phyloP scores from a whole-genome alignment of 2,113 vertebrate genomes.

The Fulica atra region DNA sequence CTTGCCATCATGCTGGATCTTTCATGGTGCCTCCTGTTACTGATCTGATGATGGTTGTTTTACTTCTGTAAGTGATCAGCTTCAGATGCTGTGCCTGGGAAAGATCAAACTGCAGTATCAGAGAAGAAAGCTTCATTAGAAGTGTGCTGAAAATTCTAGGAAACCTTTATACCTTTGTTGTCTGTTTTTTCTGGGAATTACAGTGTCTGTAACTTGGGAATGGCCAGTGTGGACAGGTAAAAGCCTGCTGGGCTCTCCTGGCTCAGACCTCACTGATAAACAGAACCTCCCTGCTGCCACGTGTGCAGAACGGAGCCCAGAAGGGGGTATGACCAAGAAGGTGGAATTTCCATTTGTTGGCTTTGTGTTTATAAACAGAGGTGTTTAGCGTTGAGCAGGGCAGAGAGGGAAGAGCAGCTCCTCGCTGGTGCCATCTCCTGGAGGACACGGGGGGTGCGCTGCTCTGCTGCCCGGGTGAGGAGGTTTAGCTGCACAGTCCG shows the following conservation, averaged over 20 bases:
- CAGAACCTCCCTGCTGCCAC: not conserved
- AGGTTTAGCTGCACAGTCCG: not conserved
- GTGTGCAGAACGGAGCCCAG: not conserved
- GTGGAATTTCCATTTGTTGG: not conserved
- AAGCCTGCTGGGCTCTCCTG: not conserved
- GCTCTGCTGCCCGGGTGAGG: not conserved
- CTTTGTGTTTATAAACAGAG: not conserved
- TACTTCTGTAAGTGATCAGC: not conserved
- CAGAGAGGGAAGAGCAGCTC: not conserved
- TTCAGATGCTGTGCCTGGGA: not conserved
- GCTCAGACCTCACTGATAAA: not conserved
- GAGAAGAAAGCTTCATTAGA: not conserved
- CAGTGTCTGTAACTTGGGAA: not conserved
- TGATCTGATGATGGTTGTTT: not conserved
- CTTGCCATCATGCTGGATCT: not conserved
- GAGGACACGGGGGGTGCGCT: rapidly evolving
- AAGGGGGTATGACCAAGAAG: not conserved
- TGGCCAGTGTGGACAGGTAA: not conserved
- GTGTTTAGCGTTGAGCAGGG: not conserved
- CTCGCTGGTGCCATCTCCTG: not conserved
- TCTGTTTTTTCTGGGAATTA: not conserved
- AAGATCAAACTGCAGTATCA: not conserved
- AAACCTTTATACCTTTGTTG: not conserved
- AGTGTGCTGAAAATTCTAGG: not conserved
- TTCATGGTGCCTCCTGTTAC: not conserved